These are phyloP conservation scores for Amphipoea lucens DNA, from an alignment of 2,888 invertebrate genomes.

Conservation along the genomic window DNA sequence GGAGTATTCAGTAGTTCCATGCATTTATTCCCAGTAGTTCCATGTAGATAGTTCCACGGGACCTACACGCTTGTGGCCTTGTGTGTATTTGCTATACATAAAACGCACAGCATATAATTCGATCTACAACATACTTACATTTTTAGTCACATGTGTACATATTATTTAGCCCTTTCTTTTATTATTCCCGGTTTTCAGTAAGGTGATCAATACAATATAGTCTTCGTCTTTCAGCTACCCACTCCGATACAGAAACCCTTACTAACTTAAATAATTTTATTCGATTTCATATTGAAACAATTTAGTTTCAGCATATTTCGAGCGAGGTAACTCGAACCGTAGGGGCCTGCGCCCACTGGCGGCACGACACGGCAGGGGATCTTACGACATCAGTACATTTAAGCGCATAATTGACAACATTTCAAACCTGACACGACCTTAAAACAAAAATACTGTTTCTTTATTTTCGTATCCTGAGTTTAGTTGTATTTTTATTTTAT, in stretches of 20 bases:
- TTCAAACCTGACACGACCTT: too few relatives aligned
- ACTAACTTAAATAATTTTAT: slow-evolving; percentile 26
- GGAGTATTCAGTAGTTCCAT: too few relatives aligned
- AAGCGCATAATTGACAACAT: neutral
- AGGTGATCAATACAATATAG: neutral
- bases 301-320: slow-evolving; percentile 40
- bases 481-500: too few relatives aligned
- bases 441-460: too few relatives aligned
- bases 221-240: neutral
- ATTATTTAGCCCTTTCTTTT: neutral
- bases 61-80: neutral
- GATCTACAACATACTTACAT: neutral
- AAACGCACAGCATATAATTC: too few relatives aligned
- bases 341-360: neutral
- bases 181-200: neutral
- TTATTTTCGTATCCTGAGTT: too few relatives aligned
- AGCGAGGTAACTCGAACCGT: slow-evolving; percentile 19
- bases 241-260: neutral
- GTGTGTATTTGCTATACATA: too few relatives aligned
- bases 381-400: neutral
- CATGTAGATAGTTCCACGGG: too few relatives aligned
- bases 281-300: slow-evolving; percentile 25
- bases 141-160: neutral
- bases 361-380: neutral
- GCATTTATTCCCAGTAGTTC: too few relatives aligned